Conservation (phyloP, 2,113 vertebrate genomes). For the Psophia crepitans region DNA sequence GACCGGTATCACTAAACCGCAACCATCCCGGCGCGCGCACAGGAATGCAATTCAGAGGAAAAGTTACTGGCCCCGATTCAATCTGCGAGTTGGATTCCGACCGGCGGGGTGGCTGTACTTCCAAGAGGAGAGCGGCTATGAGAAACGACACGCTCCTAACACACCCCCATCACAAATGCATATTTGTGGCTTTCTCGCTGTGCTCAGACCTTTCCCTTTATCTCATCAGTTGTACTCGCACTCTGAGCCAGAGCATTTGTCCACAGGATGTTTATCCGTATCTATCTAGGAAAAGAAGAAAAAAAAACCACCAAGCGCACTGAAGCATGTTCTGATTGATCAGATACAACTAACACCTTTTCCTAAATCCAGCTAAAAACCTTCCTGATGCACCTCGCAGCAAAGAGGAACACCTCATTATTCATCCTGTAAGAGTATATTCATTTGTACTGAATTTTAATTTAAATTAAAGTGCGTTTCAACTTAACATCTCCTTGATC, state of each 20-base stretch:
- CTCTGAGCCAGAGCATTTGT: conserved; percentile 4
- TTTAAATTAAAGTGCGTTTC: neutral
- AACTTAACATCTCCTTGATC: neutral
- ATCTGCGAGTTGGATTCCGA: neutral
- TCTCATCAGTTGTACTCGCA: conserved; percentile 17
- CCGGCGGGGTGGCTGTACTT: neutral
- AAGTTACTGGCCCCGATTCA: neutral
- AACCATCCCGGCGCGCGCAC: fast-evolving
- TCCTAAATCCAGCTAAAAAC: neutral
- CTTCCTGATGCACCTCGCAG: neutral
- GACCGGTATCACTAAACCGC: fast-evolving
- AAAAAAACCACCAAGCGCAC: neutral
- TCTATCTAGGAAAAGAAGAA: neutral
- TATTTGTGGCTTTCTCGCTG: conserved; percentile 29
- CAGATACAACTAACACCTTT: neutral
- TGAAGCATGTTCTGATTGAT: neutral
- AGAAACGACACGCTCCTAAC: neutral
- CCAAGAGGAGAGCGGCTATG: neutral
- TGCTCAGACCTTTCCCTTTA: conserved; percentile 33
- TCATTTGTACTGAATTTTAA: neutral
- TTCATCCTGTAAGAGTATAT: neutral
- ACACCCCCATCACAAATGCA: conserved; percentile 41
- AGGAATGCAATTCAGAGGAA: neutral
- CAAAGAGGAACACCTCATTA: neutral
- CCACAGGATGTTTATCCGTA: neutral